These are phyloP conservation scores for Catocala sponsa DNA, from an alignment of 2,888 invertebrate species.

Conservation along the genomic window DNA sequence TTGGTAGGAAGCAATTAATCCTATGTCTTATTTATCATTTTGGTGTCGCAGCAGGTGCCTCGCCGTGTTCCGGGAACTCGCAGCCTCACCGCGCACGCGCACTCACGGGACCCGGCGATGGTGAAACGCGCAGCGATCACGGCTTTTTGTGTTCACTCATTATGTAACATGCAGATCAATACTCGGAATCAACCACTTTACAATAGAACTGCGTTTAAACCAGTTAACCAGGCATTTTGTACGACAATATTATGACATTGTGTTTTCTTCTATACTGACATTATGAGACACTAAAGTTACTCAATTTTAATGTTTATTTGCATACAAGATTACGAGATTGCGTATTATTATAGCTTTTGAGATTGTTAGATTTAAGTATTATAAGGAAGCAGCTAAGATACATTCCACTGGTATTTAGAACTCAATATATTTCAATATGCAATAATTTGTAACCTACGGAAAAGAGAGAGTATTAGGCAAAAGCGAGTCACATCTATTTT, in stretches of 20 bases:
- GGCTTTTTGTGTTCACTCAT: constrained; percentile 14
- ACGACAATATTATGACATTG: constrained; percentile 1
- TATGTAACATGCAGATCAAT: constrained; percentile 1
- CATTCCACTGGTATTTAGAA: too few relatives aligned
- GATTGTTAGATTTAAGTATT: too few relatives aligned
- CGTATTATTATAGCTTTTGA: too few relatives aligned
- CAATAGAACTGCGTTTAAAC: too few relatives aligned
- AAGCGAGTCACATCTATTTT: too few relatives aligned
- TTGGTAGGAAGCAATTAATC: constrained; percentile 84
- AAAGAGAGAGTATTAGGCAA: too few relatives aligned
- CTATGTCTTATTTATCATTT: constrained; percentile 81
- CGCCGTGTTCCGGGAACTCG: constrained; percentile 68
- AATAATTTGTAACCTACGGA: too few relatives aligned
- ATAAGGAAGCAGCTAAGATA: too few relatives aligned
- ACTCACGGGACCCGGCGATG: constrained; percentile 1
- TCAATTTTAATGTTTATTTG: background rate
- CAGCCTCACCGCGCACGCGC: background rate
- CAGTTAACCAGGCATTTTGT: too few relatives aligned
- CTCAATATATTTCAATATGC: too few relatives aligned
- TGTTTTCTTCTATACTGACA: background rate
- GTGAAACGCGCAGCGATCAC: constrained; percentile 44
- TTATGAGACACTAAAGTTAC: too few relatives aligned
- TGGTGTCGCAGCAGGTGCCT: constrained; percentile 81
- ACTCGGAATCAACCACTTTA: too few relatives aligned
- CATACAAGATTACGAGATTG: background rate